These are phyloP conservation scores for Lordiphosa andalusiaca DNA, from an alignment of 2,888 invertebrate genomes.

Conservation along the genomic window DNA sequence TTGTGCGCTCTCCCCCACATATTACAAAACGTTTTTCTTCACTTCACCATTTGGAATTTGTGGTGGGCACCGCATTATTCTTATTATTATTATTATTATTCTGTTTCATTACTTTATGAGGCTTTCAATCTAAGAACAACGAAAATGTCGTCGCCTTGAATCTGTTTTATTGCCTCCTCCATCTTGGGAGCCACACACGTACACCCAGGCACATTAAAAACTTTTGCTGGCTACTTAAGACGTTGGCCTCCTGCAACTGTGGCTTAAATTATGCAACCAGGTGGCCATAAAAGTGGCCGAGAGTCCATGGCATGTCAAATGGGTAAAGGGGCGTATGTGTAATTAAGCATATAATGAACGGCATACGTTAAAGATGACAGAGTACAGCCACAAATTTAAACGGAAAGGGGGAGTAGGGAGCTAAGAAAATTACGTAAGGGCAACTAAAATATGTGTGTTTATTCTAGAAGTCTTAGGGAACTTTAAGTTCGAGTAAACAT, in stretches of 20 bases:
- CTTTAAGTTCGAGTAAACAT: too few species aligned
- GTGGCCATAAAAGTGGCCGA: slow-evolving; percentile 52
- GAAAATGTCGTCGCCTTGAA: slow-evolving; percentile 44
- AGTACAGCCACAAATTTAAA: not conserved
- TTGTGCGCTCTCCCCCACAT: slow-evolving; percentile 47
- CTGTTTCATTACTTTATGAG: slow-evolving; percentile 61
- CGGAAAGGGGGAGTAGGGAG: not conserved
- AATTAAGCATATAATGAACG: slow-evolving; percentile 57
- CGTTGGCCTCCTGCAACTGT: slow-evolving; percentile 45
- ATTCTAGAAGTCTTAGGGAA: too few species aligned
- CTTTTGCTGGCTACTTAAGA: slow-evolving; percentile 65
- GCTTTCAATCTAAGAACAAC: slow-evolving; percentile 35
- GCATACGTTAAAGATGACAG: slow-evolving; percentile 14
- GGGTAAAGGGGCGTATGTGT: slow-evolving; percentile 55
- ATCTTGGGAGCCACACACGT: slow-evolving; percentile 38
- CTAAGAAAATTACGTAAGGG: not conserved
- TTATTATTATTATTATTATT: slow-evolving; percentile 51
- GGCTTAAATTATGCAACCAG: slow-evolving; percentile 61
- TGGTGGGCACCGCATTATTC: slow-evolving; percentile 44
- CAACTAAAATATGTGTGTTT: not conserved
- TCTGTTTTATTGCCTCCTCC: slow-evolving; percentile 66
- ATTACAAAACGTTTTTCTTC: slow-evolving; percentile 39
- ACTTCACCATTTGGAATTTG: slow-evolving; percentile 42
- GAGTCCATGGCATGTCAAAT: slow-evolving; percentile 48
- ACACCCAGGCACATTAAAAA: slow-evolving; percentile 51